Conservation (phyloP, 2,113 vertebrate genomes). For the Corythaeola cristata region DNA sequence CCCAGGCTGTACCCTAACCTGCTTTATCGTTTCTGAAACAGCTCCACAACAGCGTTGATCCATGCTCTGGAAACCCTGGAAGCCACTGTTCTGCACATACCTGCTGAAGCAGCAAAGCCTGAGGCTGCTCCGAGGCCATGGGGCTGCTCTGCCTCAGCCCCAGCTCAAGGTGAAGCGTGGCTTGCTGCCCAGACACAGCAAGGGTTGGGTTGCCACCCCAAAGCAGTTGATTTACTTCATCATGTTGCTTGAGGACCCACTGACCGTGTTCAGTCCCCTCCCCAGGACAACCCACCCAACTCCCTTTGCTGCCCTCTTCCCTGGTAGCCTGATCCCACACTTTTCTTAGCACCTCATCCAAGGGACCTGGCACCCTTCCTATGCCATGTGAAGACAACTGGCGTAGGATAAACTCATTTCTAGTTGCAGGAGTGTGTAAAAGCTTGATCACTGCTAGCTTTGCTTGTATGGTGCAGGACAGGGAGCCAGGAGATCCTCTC, state of each 20-base stretch:
- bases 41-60: not conserved
- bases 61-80: not conserved
- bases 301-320: not conserved
- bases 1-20: not conserved
- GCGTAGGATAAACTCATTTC: not conserved
- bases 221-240: not conserved
- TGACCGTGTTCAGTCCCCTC: not conserved
- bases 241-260: not conserved
- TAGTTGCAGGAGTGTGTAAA: not conserved
- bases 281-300: not conserved
- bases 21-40: not conserved
- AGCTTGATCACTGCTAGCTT: not conserved
- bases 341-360: not conserved
- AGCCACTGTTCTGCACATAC: not conserved
- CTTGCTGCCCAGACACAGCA: not conserved
- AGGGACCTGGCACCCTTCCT: not conserved
- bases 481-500: not conserved
- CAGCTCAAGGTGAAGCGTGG: not conserved
- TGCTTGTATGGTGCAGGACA: rapidly evolving
- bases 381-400: not conserved
- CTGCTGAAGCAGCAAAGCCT: not conserved
- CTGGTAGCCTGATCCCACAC: not conserved
- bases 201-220: not conserved
- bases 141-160: not conserved
- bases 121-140: rapidly evolving